These are phyloP conservation scores for Temnothorax rugatulus DNA, from an alignment of 2,888 invertebrate species.

Conservation along the genomic window DNA sequence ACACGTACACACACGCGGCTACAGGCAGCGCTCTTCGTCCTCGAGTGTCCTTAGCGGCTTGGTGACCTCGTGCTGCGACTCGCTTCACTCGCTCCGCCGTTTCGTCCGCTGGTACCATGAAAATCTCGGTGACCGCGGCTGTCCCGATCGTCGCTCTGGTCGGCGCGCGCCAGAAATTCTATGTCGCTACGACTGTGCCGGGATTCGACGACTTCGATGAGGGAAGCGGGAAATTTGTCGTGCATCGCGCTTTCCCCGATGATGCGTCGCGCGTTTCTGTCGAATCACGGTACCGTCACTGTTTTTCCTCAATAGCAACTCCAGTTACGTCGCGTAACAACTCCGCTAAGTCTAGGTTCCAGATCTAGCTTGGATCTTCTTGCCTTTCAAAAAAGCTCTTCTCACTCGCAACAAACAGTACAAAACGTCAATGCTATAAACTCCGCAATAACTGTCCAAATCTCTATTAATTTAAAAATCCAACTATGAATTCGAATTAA, in stretches of 20 bases:
- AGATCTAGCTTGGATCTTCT: background rate
- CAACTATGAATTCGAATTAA: background rate
- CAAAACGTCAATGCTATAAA: background rate
- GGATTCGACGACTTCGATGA: constrained; percentile 14
- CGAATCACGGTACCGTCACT: background rate
- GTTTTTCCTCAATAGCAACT: background rate
- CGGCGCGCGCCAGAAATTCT: background rate
- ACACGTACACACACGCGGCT: background rate
- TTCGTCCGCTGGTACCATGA: constrained; percentile 33
- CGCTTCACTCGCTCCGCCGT: background rate
- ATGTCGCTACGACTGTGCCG: background rate
- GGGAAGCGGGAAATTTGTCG: constrained; percentile 7
- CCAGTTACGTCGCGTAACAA: background rate
- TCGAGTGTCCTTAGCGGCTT: constrained; percentile 38
- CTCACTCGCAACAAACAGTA: background rate
- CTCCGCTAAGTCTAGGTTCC: background rate
- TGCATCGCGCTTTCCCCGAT: constrained; percentile 26
- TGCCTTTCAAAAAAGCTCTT: background rate
- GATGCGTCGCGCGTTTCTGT: background rate
- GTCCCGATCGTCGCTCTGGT: background rate
- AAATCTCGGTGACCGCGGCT: background rate
- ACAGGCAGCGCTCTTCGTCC: constrained; percentile 13
- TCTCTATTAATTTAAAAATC: background rate
- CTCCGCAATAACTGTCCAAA: background rate
- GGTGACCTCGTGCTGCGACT: constrained; percentile 37